Conservation (phyloP, 2,113 vertebrate genomes). For the Sminthopsis crassicaudata region DNA sequence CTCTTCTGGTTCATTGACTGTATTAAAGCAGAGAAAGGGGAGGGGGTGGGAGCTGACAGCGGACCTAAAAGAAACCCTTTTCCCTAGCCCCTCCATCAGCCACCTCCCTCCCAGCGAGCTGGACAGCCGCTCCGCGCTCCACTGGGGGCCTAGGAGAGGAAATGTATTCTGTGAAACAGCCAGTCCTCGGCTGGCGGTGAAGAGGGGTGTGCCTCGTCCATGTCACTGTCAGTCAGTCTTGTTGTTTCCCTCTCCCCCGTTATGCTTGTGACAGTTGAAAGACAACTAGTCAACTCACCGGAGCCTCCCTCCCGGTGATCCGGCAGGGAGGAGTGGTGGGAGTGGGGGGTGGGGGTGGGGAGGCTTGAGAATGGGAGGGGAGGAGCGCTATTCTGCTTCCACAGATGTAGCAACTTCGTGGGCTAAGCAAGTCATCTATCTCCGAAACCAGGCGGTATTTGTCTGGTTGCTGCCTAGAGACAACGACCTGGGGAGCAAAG, state of each 20-base stretch:
- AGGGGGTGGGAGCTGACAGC: neutral
- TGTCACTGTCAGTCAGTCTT: neutral
- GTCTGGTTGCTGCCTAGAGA: neutral
- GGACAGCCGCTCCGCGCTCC: neutral
- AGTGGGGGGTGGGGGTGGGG: neutral
- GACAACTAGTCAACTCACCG: neutral
- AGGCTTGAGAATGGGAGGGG: neutral
- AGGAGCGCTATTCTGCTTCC: neutral
- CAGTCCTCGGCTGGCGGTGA: neutral
- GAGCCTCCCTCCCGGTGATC: neutral
- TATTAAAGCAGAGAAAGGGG: neutral
- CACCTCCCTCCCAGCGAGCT: neutral
- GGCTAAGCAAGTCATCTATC: constrained; percentile 3
- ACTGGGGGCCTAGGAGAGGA: neutral
- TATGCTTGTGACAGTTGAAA: neutral
- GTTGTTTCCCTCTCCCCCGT: neutral
- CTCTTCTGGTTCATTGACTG: neutral
- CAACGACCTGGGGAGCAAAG: neutral
- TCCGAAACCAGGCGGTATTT: neutral
- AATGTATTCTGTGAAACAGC: neutral
- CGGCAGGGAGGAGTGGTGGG: neutral
- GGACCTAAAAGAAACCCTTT: neutral
- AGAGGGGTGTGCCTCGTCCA: neutral
- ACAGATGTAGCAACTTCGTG: neutral
- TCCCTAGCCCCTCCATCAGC: neutral